These are phyloP conservation scores for Brachionus rubens DNA, from an alignment of 1,140 invertebrate genomes.

Conservation along the genomic window DNA sequence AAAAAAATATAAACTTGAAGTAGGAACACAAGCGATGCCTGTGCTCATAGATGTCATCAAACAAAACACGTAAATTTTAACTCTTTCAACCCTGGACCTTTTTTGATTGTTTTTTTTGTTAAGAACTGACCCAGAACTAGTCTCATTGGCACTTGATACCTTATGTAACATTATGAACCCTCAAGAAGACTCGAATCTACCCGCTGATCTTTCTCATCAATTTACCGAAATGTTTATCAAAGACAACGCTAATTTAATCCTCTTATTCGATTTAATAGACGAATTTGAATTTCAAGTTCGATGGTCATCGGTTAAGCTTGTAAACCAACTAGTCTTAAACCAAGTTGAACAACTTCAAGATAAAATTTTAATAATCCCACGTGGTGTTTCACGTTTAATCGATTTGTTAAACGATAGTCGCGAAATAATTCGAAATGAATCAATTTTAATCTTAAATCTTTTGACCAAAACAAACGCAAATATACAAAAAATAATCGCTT, in stretches of 20 bases:
- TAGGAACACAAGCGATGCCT: conserved; percentile 90
- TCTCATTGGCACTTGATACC: conserved; percentile 19
- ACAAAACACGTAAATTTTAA: conserved; percentile 55
- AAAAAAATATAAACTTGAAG: conserved; percentile 80
- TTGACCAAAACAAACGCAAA: conserved; percentile 92
- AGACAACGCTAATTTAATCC: not conserved
- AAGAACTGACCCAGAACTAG: conserved; percentile 46
- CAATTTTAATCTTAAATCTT: conserved; percentile 83
- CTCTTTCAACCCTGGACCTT: not conserved
- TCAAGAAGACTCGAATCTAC: not conserved
- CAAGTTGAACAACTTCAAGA: conserved; percentile 89
- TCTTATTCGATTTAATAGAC: not conserved
- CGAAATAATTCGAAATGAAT: conserved; percentile 89
- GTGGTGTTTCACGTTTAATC: conserved; percentile 96
- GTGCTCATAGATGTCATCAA: conserved; percentile 67
- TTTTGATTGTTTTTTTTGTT: no score
- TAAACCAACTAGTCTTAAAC: conserved; percentile 71
- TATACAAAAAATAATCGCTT: conserved; percentile 98
- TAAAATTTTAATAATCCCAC: conserved; percentile 84
- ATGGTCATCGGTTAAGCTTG: conserved; percentile 69
- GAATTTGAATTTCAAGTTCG: conserved; percentile 40
- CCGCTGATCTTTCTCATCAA: conserved; percentile 73
- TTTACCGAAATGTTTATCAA: conserved; percentile 99
- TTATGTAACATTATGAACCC: conserved; percentile 40
- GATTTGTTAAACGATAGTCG: conserved; percentile 85